Evolutionary conservation across 1,140 invertebrate genomes (phyloP).

Genomic region (Platyscapa corneri): DNA sequence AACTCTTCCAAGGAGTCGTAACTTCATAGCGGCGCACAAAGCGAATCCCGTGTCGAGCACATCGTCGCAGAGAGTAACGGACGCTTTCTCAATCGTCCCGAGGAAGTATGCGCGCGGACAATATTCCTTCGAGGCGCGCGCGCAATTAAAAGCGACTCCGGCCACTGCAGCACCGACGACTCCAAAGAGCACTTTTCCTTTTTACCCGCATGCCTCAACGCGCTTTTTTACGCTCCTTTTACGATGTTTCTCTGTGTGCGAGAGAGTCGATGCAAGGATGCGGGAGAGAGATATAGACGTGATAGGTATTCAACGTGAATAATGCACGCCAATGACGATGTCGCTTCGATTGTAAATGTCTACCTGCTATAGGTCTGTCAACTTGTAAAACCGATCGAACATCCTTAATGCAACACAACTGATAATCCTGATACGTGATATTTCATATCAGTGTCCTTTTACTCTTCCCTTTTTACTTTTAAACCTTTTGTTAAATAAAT

Average conservation of each 20-base stretch:
- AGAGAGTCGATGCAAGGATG: background rate
- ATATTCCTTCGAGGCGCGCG: background rate
- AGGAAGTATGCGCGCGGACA: background rate
- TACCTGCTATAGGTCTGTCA: background rate
- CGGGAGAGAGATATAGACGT: background rate
- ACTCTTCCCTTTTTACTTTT: too few relatives aligned
- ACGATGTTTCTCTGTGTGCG: background rate
- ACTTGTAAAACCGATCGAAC: background rate
- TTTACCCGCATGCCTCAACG: slow-evolving; percentile 16
- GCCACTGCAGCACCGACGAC: background rate
- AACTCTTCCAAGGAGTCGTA: background rate
- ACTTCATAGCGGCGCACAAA: background rate
- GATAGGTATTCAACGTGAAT: slow-evolving; percentile 12
- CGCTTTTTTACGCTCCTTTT: slow-evolving; percentile 1
- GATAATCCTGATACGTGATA: too few relatives aligned
- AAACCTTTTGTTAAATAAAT: too few relatives aligned
- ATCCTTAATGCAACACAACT: too few relatives aligned
- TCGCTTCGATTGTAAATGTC: background rate
- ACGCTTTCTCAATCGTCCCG: too few relatives aligned
- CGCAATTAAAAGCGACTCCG: slow-evolving; percentile 28
- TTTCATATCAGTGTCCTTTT: too few relatives aligned
- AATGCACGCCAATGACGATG: background rate
- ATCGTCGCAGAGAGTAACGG: too few relatives aligned
- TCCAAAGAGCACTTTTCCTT: slow-evolving; percentile 27
- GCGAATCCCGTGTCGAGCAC: too few relatives aligned